Percentiles rank a stretch among this genome's conserved stretches.
Evolutionary conservation across 2,113 vertebrate genomes (phyloP).

Genomic region (Amazona guildingii): DNA sequence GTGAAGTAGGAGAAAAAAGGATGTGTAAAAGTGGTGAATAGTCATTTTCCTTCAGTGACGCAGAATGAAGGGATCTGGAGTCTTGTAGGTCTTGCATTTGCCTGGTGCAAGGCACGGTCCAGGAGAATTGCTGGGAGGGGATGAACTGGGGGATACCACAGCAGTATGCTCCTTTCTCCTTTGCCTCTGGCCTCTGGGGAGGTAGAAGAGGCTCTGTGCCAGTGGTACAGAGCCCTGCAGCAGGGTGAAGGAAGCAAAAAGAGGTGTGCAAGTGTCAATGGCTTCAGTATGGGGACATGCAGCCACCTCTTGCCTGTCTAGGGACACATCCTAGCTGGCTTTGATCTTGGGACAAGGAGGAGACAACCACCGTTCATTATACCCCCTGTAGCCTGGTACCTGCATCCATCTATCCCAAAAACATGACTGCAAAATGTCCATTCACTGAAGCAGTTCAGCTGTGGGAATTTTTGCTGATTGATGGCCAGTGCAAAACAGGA

Average conservation of each 20-base stretch:
- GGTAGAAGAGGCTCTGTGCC: background rate
- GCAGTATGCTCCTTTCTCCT: background rate
- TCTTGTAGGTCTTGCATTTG: background rate
- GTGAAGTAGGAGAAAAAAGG: background rate
- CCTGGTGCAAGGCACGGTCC: background rate
- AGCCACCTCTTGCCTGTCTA: background rate
- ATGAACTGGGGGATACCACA: no score
- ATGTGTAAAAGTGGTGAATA: background rate
- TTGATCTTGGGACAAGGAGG: background rate
- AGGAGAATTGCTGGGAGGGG: background rate
- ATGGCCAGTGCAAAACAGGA: background rate
- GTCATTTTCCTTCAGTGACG: background rate
- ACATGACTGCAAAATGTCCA: background rate
- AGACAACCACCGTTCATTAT: background rate
- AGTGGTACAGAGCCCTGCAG: background rate
- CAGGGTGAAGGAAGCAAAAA: accelerated
- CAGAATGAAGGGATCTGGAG: background rate
- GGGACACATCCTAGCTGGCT: background rate
- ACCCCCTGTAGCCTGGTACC: background rate
- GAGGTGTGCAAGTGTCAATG: background rate
- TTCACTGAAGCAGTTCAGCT: background rate
- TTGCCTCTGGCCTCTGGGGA: background rate
- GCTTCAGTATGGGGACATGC: background rate
- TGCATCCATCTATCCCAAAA: background rate
- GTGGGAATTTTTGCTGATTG: background rate